Evolutionary conservation across 23 tunicate genomes (phyloP).

Genomic region (Trididemnum miniatum): DNA sequence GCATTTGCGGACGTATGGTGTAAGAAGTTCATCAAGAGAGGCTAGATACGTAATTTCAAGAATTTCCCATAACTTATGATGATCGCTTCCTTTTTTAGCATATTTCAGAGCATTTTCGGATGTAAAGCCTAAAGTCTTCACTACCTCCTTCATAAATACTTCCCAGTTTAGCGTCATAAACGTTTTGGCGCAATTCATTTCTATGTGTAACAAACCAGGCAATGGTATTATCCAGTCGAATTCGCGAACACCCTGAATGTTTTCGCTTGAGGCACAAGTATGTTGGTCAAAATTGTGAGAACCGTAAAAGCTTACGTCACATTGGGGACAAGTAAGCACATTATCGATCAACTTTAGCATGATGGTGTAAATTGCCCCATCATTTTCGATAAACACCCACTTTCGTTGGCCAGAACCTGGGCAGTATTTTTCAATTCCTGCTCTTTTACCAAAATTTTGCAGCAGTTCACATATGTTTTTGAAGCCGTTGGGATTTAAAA

Average conservation of each 20-base stretch:
- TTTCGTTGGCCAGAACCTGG: background rate
- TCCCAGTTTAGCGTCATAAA: constrained; percentile 6
- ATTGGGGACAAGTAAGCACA: background rate
- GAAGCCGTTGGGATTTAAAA: background rate
- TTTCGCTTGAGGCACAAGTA: background rate
- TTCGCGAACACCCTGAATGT: background rate
- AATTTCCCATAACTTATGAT: constrained; percentile 9
- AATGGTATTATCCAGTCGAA: constrained; percentile 10
- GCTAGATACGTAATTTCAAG: background rate
- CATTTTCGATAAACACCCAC: background rate
- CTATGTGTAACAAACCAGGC: constrained; percentile 7
- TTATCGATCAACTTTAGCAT: background rate
- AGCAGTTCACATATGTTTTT: background rate
- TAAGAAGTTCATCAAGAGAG: background rate
- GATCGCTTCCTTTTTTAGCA: constrained; percentile 1
- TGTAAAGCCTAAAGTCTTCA: background rate
- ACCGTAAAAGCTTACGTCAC: constrained; percentile 1
- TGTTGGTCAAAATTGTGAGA: background rate
- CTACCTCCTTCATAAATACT: background rate
- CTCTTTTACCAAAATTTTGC: constrained; percentile 1
- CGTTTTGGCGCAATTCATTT: background rate
- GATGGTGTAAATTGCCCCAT: constrained; percentile 14
- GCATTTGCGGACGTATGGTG: background rate
- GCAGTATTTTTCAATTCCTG: background rate
- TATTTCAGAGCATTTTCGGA: background rate